These are phyloP conservation scores for Podotricha telesiphe DNA, from an alignment of 2,888 invertebrate species.

Conservation along the genomic window DNA sequence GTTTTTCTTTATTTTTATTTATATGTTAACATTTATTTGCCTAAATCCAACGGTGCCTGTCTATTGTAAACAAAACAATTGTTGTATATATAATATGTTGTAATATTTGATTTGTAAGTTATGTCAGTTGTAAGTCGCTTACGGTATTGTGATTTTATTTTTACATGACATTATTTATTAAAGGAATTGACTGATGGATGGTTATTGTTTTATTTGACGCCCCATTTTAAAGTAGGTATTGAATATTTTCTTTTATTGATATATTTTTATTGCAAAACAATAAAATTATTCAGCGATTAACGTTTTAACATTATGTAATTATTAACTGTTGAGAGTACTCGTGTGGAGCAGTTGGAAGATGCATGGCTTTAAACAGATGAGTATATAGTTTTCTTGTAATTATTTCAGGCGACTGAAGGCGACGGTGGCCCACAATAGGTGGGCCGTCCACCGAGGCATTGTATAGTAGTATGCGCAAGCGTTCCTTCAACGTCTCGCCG, in stretches of 20 bases:
- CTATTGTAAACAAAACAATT: background rate
- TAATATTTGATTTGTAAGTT: constrained; percentile 45
- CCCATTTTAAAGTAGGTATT: background rate
- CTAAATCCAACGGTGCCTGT: constrained; percentile 54
- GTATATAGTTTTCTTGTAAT: too few species aligned
- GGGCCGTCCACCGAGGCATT: too few species aligned
- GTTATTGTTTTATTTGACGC: constrained; percentile 48
- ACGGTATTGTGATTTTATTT: constrained; percentile 65
- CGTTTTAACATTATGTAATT: too few species aligned
- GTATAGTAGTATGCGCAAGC: too few species aligned
- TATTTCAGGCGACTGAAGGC: too few species aligned
- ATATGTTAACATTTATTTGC: background rate
- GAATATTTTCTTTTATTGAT: too few species aligned
- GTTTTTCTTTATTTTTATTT: background rate
- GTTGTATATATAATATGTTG: constrained; percentile 22
- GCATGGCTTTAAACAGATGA: too few species aligned
- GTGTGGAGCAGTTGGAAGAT: too few species aligned
- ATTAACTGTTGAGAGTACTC: too few species aligned
- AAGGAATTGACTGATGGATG: constrained; percentile 70
- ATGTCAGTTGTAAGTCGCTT: constrained; percentile 44
- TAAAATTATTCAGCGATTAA: too few species aligned
- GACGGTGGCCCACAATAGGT: too few species aligned
- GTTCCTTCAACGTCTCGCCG: too few species aligned
- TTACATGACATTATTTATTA: constrained; percentile 80
- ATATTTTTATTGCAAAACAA: background rate